Evolutionary conservation across 2,113 vertebrate species (phyloP).

Genomic region (Canis aureus): DNA sequence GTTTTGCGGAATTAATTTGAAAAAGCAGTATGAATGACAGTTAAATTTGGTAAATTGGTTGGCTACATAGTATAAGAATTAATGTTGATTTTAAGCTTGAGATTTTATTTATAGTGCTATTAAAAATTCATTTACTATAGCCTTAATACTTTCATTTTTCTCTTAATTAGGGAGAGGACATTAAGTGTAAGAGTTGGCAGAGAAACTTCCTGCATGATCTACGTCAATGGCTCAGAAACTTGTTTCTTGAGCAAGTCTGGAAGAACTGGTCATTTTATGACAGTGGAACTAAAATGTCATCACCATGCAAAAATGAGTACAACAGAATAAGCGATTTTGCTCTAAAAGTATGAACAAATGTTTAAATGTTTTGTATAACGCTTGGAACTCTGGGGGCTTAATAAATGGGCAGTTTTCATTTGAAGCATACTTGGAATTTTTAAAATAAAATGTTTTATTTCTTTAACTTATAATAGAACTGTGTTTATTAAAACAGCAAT

Average conservation of each 20-base stretch:
- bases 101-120: neutral
- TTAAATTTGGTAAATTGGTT: constrained; percentile 16
- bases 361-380: constrained; percentile 41
- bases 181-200: constrained; percentile 69
- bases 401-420: constrained; percentile 55
- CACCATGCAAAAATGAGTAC: neutral
- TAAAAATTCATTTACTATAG: neutral
- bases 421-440: constrained; percentile 68
- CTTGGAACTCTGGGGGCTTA: constrained; percentile 58
- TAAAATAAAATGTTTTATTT: constrained; percentile 77
- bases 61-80: neutral
- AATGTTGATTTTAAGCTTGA: constrained; percentile 35
- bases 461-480: constrained; percentile 70
- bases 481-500: constrained; percentile 58
- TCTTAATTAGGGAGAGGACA: constrained; percentile 86
- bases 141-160: constrained; percentile 67
- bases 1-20: constrained; percentile 32
- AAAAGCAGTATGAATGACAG: neutral
- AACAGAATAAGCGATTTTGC: neutral
- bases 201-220: constrained; percentile 22
- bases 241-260: constrained; percentile 49
- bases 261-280: neutral
- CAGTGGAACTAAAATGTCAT: neutral
- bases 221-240: constrained; percentile 52
- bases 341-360: neutral